These are phyloP conservation scores for Argynnis bischoffii DNA, from an alignment of 2,888 invertebrate genomes.

Conservation along the genomic window DNA sequence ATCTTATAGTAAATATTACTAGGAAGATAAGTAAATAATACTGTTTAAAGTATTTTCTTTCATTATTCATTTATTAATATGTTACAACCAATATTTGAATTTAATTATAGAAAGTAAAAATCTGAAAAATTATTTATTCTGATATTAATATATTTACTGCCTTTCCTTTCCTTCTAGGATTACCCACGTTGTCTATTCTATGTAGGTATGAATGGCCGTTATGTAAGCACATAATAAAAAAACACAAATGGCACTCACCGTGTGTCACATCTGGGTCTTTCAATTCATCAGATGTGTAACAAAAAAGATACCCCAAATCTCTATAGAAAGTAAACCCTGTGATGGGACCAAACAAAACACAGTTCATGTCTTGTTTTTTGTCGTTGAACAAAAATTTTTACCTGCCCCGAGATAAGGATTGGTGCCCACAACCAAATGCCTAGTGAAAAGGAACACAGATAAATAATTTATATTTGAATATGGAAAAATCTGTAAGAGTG, in stretches of 20 bases:
- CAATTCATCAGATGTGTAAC: conserved; percentile 54
- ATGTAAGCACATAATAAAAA: conserved; percentile 24
- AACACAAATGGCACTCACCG: conserved; percentile 30
- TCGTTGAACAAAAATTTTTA: conserved; percentile 42
- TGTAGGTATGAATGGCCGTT: conserved; percentile 11
- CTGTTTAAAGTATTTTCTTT: no score
- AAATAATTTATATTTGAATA: conserved; percentile 10
- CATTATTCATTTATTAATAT: no score
- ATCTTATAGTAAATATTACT: no score
- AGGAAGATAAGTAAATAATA: no score
- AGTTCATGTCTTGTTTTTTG: conserved; percentile 43
- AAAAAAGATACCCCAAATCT: conserved; percentile 51
- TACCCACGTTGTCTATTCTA: neutral
- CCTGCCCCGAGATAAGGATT: conserved; percentile 43
- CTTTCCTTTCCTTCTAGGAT: conserved; percentile 5
- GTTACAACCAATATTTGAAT: no score
- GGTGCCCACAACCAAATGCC: conserved; percentile 12
- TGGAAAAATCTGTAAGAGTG: neutral
- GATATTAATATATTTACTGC: conserved; percentile 1
- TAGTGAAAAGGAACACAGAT: neutral
- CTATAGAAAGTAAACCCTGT: conserved; percentile 57
- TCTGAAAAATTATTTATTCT: no score
- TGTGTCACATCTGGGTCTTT: conserved; percentile 55
- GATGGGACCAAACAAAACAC: conserved; percentile 45
- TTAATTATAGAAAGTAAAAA: no score